These are phyloP conservation scores for Habroteleia sp. DNA, from an alignment of 2,888 invertebrate genomes.

Conservation along the genomic window DNA sequence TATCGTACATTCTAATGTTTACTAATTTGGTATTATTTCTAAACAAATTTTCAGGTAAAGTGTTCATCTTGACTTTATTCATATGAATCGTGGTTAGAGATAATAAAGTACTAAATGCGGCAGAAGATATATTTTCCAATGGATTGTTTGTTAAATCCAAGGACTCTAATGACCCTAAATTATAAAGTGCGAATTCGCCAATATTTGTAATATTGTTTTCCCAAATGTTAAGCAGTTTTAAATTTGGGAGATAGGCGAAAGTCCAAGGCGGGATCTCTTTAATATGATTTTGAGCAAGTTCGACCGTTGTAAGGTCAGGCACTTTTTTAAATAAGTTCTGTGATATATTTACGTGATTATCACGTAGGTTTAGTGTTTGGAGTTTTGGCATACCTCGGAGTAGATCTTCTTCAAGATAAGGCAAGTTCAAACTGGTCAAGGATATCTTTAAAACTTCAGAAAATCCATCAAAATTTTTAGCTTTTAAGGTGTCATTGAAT, in stretches of 20 bases:
- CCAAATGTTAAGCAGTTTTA: constrained; percentile 86
- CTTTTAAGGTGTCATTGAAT: constrained; percentile 40
- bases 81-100: constrained; percentile 80
- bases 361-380: constrained; percentile 14
- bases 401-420: constrained; percentile 78
- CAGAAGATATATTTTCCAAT: constrained; percentile 82
- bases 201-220: constrained; percentile 86
- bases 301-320: constrained; percentile 83
- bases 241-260: constrained; percentile 84
- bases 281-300: constrained; percentile 86
- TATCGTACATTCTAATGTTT: constrained; percentile 77
- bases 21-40: constrained; percentile 75
- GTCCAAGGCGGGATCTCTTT: constrained; percentile 83
- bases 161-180: constrained; percentile 82
- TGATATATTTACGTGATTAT: constrained; percentile 52
- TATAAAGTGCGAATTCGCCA: constrained; percentile 83
- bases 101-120: constrained; percentile 83
- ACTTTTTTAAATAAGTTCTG: constrained; percentile 69
- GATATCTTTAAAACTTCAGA: neutral
- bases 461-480: constrained; percentile 17
- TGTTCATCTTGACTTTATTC: constrained; percentile 78
- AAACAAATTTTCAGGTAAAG: constrained; percentile 82
- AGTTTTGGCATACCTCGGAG: constrained; percentile 73
- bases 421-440: constrained; percentile 84
- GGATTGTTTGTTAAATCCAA: constrained; percentile 87